Evolutionary conservation across 2,113 vertebrate genomes (phyloP), one percentile per base, ranked within the genome.

Genomic region (Mola mola): DNA sequence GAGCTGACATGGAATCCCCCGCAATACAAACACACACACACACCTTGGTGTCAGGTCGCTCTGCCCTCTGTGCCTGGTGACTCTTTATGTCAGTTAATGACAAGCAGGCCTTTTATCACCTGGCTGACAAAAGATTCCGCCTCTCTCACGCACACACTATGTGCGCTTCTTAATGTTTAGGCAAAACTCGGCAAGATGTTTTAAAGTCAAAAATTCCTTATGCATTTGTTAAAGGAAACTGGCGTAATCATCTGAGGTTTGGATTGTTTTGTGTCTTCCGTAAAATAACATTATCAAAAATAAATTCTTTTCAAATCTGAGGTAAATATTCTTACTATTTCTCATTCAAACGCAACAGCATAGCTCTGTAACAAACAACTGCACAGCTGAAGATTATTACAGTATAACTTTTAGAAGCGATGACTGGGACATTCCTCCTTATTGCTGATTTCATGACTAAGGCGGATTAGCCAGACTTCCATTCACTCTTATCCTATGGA

Each of bases 51-150:
- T 90, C 83, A 81, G 88, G 90, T 90, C 84, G 74, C 67, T 69
- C 59, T 90, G 88, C 77, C 90, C 90, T 89, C 50, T 59, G 79
- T 70, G 55, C 78, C 80, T 55, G 6, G 74, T 78, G 82, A 81
- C 84, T 83, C 71, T 83, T 82, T 79, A 82, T 88, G 82, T 79
- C 79, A 82, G 65, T 85, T 83, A 87, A 88, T 83, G 78, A 88
- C 87, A 76, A 65, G 73, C 64, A 51, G 61, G 65, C 61, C 75
- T 82, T 83, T 83, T 84, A 86, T 84, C 78, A 69, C 79, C 75
- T 57, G 63, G 47, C 52, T 29, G 26, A 89, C 66, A 82, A 82
- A 82, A 71, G 72, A 73, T 29, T 25, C 51, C 28, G 48, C 29
- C 55, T 53, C 50, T 33, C 60, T 1, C 55, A 43, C 55, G 48